These are phyloP conservation scores for Botia kubotai DNA, from an alignment of 2,797 vertebrate genomes.

Conservation along the genomic window DNA sequence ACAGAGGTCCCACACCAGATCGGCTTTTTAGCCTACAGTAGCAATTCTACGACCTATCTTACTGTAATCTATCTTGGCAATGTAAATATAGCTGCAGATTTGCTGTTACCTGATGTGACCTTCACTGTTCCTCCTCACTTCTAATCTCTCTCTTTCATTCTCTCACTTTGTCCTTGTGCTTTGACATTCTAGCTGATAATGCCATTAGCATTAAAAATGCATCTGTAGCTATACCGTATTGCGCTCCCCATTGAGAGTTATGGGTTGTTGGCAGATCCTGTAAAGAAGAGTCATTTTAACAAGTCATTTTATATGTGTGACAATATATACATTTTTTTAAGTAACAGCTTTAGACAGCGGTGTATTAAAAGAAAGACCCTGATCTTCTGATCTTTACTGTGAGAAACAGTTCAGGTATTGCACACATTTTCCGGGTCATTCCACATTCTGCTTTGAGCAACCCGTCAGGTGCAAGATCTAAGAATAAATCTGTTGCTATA, in stretches of 20 bases:
- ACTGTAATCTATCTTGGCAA: constrained; percentile 77
- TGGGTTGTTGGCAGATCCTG: too few species aligned
- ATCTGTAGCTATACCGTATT: neutral
- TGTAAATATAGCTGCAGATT: constrained; percentile 57
- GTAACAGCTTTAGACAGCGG: too few species aligned
- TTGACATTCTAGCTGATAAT: constrained; percentile 26
- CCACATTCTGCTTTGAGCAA: neutral
- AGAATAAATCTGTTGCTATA: neutral
- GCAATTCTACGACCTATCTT: constrained; percentile 60
- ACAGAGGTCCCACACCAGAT: constrained; percentile 19
- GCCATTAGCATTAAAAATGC: constrained; percentile 47
- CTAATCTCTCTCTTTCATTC: neutral
- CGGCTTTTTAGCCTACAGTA: constrained; percentile 4
- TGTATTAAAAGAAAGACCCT: neutral
- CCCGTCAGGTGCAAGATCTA: neutral
- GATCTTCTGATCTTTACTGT: neutral
- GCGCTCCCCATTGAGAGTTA: too few species aligned
- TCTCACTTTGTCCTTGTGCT: neutral
- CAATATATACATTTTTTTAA: too few species aligned
- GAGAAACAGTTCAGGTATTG: neutral
- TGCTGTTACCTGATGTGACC: constrained; percentile 31
- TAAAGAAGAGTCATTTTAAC: too few species aligned
- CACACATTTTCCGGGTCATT: neutral
- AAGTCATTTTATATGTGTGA: too few species aligned
- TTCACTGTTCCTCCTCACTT: neutral